phyloP scores from a whole-genome alignment of 2,888 invertebrate genomes.

The Ormyrus thymus region DNA sequence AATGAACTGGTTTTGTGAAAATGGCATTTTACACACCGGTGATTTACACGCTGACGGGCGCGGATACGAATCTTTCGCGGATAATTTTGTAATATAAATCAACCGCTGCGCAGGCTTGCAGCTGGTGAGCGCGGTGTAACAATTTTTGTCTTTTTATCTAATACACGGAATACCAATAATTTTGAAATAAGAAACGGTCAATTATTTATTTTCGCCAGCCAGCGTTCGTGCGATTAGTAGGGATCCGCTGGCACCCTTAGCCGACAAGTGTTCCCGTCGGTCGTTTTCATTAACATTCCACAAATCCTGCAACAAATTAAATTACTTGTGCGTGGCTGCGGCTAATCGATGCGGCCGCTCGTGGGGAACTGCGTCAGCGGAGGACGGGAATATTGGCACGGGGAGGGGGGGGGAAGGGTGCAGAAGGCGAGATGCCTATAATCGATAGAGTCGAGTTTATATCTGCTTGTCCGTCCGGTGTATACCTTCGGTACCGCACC shows the following conservation, averaged over 20 bases:
- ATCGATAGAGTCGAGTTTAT: constrained; percentile 51
- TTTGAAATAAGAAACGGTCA: no score
- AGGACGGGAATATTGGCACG: constrained; percentile 20
- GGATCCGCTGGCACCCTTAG: constrained; percentile 15
- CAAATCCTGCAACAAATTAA: constrained; percentile 73
- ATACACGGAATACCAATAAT: no score
- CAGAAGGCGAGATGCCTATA: constrained; percentile 35
- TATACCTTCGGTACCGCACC: neutral
- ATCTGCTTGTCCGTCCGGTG: constrained; percentile 42
- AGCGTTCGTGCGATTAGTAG: neutral
- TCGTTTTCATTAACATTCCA: constrained; percentile 73
- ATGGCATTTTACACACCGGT: no score
- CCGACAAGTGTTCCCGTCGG: constrained; percentile 52
- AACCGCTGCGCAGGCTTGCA: no score
- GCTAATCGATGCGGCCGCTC: constrained; percentile 68
- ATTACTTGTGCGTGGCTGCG: constrained; percentile 71
- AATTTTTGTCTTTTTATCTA: no score
- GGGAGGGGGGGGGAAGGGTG: neutral
- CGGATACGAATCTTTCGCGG: no score
- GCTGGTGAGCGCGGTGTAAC: no score
- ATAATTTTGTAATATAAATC: no score
- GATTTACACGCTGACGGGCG: no score
- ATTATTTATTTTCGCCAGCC: neutral
- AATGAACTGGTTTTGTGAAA: no score
- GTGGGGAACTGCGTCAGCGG: constrained; percentile 49